Conservation (phyloP, 2,888 invertebrate genomes). For the Agrypnus murinus region DNA sequence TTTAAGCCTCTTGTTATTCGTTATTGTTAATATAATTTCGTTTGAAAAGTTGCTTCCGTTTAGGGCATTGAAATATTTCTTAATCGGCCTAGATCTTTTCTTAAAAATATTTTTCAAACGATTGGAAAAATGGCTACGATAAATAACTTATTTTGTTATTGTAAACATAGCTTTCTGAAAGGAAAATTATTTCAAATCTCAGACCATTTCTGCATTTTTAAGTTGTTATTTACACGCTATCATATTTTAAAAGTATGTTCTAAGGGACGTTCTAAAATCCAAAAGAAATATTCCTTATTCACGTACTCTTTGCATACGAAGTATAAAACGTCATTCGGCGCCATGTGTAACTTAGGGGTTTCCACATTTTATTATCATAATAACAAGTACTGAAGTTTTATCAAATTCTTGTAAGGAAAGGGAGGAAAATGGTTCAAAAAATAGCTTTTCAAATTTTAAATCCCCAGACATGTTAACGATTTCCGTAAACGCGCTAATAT, state of each 20-base stretch:
- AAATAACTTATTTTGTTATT: too few species aligned
- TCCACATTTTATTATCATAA: constrained; percentile 7
- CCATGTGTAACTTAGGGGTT: not conserved
- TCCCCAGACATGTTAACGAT: not conserved
- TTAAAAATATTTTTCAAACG: not conserved
- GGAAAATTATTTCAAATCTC: too few species aligned
- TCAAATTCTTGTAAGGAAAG: too few species aligned
- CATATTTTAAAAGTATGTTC: not conserved
- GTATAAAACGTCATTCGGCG: constrained; percentile 13
- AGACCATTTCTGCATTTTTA: too few species aligned
- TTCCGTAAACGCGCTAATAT: not conserved
- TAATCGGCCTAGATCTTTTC: not conserved
- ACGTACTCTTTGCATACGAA: constrained; percentile 16
- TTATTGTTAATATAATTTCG: constrained; percentile 5
- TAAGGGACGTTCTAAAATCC: not conserved
- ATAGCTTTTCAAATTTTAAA: constrained; percentile 1
- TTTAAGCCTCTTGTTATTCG: constrained; percentile 7
- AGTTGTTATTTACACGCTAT: too few species aligned
- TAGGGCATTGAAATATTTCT: not conserved
- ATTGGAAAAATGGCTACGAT: too few species aligned
- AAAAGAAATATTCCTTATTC: constrained; percentile 3
- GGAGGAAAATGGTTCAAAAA: too few species aligned
- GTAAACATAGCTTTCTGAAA: too few species aligned
- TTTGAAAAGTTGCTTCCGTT: not conserved
- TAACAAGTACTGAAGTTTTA: not conserved